phyloP scores from a whole-genome alignment of 2,113 vertebrate genomes.

The Stomatorhinus ivindoensis region DNA sequence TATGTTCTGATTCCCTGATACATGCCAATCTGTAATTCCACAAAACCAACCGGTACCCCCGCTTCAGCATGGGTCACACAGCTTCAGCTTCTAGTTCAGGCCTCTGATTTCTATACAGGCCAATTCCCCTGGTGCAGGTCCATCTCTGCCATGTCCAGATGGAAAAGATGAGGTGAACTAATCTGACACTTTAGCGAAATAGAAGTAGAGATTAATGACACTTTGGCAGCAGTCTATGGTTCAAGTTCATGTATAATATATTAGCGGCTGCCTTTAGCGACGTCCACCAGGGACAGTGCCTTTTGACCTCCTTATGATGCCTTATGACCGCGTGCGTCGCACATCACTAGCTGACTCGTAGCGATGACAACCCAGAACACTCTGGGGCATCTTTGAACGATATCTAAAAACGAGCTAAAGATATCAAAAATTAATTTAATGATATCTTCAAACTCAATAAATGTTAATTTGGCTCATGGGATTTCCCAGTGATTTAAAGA shows the following conservation, averaged over 20 bases:
- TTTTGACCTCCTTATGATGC: constrained; percentile 30
- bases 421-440: constrained; percentile 14
- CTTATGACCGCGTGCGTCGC: constrained; percentile 35
- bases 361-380: constrained; percentile 28
- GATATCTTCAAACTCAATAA: background rate
- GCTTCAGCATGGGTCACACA: constrained; percentile 38
- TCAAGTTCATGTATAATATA: constrained; percentile 63
- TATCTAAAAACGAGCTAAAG: constrained; percentile 30
- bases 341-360: constrained; percentile 27
- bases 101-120: constrained; percentile 38
- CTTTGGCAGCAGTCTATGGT: constrained; percentile 43
- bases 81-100: constrained; percentile 29
- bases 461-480: background rate
- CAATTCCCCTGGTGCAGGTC: constrained; percentile 49
- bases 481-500: background rate
- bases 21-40: background rate
- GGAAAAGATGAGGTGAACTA: constrained; percentile 34
- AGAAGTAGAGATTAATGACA: constrained; percentile 58
- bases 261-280: constrained; percentile 41
- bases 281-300: constrained; percentile 37
- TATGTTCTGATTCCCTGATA: background rate
- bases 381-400: constrained; percentile 31
- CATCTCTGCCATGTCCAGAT: constrained; percentile 39
- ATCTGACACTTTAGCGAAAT: constrained; percentile 59
- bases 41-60: background rate